Evolutionary conservation across 1,140 invertebrate species (phyloP).

Genomic region (Pomacea maculata): DNA sequence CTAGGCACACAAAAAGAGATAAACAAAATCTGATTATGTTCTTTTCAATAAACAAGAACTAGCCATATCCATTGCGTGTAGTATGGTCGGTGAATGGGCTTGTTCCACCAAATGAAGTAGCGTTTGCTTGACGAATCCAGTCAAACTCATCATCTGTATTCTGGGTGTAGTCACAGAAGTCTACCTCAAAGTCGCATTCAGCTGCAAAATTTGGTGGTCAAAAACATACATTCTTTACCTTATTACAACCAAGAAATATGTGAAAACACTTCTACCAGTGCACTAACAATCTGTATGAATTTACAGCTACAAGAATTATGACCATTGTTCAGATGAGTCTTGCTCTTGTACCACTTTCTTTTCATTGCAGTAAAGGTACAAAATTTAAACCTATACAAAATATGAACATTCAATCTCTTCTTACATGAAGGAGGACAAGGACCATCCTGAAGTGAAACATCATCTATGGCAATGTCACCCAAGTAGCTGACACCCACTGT

Average conservation of each 20-base stretch:
- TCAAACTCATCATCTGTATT: slow-evolving; percentile 46
- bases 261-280: too few species aligned
- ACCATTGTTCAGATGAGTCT: too few species aligned
- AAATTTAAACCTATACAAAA: too few species aligned
- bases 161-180: slow-evolving; percentile 54
- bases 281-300: too few species aligned
- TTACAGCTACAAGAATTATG: too few species aligned
- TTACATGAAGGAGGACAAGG: slow-evolving; percentile 41
- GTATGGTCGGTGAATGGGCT: slow-evolving; percentile 58
- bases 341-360: too few species aligned
- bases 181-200: slow-evolving; percentile 56
- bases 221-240: too few species aligned
- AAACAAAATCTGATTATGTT: too few species aligned
- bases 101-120: slow-evolving; percentile 40
- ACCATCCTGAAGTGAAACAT: slow-evolving; percentile 43
- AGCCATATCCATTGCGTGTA: slow-evolving; percentile 46
- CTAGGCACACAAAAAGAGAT: too few species aligned
- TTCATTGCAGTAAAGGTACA: too few species aligned
- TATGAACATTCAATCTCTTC: background rate
- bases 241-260: too few species aligned
- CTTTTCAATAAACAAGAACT: background rate
- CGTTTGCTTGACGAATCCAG: slow-evolving; percentile 45
- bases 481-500: slow-evolving; percentile 44
- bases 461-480: slow-evolving; percentile 63
- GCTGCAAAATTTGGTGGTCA: slow-evolving; percentile 51